A percentile compares a stretch with the other conserved stretches of the same genome.
Evolutionary conservation across 2,888 invertebrate species (phyloP).

Genomic region (Omphaloscelis lunosa): DNA sequence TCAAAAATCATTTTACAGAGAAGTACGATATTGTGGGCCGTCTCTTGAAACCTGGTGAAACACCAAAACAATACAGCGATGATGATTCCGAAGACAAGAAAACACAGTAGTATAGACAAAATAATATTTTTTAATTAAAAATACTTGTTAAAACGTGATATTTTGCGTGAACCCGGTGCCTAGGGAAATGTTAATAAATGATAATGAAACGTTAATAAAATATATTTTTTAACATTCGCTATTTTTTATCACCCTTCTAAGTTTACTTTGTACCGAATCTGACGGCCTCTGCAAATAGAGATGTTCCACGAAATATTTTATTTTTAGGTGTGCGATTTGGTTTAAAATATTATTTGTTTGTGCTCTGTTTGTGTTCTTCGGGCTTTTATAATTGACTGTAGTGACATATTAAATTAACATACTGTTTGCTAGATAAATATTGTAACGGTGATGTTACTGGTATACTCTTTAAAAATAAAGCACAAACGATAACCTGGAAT

Average conservation of each 20-base stretch:
- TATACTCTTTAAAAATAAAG: background rate
- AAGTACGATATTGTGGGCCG: constrained; percentile 87
- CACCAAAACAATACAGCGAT: constrained; percentile 82
- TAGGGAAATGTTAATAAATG: constrained; percentile 66
- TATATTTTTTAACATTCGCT: constrained; percentile 64
- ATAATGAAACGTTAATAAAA: constrained; percentile 69
- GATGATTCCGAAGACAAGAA: constrained; percentile 86
- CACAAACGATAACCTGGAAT: background rate
- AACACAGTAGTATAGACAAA: constrained; percentile 73
- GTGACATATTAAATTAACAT: constrained; percentile 21
- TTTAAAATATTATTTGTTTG: constrained; percentile 33
- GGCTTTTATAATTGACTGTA: constrained; percentile 24
- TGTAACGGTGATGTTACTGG: background rate
- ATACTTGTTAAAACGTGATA: constrained; percentile 64
- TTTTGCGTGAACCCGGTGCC: constrained; percentile 64
- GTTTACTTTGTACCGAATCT: constrained; percentile 42
- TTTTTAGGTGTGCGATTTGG: constrained; percentile 14
- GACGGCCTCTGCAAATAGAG: constrained; percentile 38
- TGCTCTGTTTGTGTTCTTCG: constrained; percentile 11
- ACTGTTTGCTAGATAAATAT: constrained; percentile 23
- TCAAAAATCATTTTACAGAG: constrained; percentile 76
- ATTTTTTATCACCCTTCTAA: constrained; percentile 30
- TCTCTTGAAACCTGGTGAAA: constrained; percentile 86
- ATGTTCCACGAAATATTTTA: constrained; percentile 26
- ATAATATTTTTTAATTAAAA: constrained; percentile 16